Evolutionary conservation across 2,888 invertebrate species (phyloP), one percentile per base, ranked within the genome.

Genomic region (Eurytoma adleriae): DNA sequence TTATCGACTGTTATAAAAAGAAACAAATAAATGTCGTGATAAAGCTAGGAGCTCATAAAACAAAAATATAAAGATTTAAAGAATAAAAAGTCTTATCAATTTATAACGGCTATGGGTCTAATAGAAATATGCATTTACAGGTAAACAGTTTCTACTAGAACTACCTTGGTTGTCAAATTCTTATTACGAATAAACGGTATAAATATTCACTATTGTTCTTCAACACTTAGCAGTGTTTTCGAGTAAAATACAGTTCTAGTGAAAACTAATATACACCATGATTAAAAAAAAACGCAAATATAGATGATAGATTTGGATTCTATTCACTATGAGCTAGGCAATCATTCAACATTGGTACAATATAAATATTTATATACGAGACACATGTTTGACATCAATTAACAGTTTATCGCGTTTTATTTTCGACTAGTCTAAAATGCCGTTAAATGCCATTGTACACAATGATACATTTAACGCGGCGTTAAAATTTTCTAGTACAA

Each of bases 251-350:
- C 85, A 84, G 84, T 87, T 86, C 87, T 86, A 88, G 87, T 88
- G 87, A 87, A 88, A 88, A 88, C 87, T 86, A 86, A 86, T 83
- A 85, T 78, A 80, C 27, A 69, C 59, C 70, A 69, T 30, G 57
- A 79, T 50, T 71, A 54, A 40, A 74, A 79, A 52, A 67, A n/a
- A 52, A 62, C 56, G 70, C 50, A 18, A 14, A 56, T 70, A 71
- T 18, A 61, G 27, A 75, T 74, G 12, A 71, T 40, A 68, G 56
- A 2, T 77, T 68, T 57, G 20, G 40, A 76, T 62, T 68, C 86
- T 86, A 86, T 86, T 84, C 86, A 87, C 89, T 90, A 89, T 90
- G 90, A 90, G 90, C 89, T 90, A 89, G 88, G 89, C 87, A 88
- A 86, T 88, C 88, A 88, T 87, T 76, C 87, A 90, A 90, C 86